Conservation (phyloP, 2,797 vertebrate species). For the Malacoctenus gilli region DNA sequence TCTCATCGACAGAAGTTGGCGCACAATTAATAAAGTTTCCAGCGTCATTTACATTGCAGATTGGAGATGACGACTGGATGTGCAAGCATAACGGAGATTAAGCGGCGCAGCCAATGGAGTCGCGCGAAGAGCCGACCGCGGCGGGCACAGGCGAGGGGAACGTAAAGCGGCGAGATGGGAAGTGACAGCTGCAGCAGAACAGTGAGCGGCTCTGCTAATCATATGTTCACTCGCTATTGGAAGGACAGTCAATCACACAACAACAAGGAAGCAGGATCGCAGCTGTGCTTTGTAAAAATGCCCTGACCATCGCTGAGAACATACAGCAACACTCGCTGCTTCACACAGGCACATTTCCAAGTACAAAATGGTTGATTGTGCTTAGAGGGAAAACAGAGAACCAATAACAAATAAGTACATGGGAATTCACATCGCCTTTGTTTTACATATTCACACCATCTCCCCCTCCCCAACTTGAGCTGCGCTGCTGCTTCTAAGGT, state of each 20-base stretch:
- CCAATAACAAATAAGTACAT: constrained; percentile 79
- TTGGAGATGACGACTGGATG: constrained; percentile 46
- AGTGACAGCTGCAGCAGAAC: constrained; percentile 68
- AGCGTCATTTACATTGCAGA: constrained; percentile 74
- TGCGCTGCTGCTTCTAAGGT: constrained; percentile 74
- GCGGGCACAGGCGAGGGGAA: constrained; percentile 33
- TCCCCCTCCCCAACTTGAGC: constrained; percentile 59
- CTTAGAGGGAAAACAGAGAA: constrained; percentile 78
- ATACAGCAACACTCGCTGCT: constrained; percentile 64
- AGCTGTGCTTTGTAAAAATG: constrained; percentile 74
- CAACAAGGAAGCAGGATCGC: constrained; percentile 67
- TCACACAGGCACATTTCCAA: constrained; percentile 75
- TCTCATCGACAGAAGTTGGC: constrained; percentile 72
- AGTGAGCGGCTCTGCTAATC: constrained; percentile 66
- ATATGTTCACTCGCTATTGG: constrained; percentile 71
- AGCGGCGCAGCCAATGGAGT: constrained; percentile 44
- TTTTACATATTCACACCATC: constrained; percentile 80
- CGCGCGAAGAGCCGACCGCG: constrained; percentile 28
- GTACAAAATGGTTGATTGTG: constrained; percentile 77
- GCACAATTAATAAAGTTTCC: constrained; percentile 77
- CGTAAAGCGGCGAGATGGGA: constrained; percentile 45
- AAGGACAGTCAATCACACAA: constrained; percentile 74
- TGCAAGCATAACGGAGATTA: constrained; percentile 23
- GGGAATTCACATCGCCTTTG: constrained; percentile 80
- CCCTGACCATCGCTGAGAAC: constrained; percentile 71